Base-by-base conservation (phyloP, 1,140 invertebrate genomes). In the Drosophila azteca region DNA sequence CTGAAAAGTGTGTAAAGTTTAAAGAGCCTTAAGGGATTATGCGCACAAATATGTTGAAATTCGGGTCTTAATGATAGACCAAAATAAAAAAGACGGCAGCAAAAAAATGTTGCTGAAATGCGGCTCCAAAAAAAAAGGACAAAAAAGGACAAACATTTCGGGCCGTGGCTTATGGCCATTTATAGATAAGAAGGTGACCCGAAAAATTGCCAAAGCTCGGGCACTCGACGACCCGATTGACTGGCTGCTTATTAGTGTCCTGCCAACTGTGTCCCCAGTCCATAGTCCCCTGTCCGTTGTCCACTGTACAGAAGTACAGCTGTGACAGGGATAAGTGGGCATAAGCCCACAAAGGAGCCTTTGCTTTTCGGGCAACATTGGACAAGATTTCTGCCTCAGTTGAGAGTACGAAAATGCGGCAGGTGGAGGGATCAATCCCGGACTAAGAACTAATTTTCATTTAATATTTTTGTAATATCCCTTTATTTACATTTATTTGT, bases 21-120 rank as follows among this genome's bases (percentile, higher is more conserved):
- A 90, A 90, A 90, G 87, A 90, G 87, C 87, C 87, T 90, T 90
- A 90, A 90, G 87, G 87, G 87, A 90, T 90, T 90, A 90, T 77
- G 76, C 66, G 76, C 75, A 73, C 79, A 87, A 90, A 90, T 90
- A 87, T 90, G 87, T 87, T 83, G 79, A 90, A 90, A 87, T 83
- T 87, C 73, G 79, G 78, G 60, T 66, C 67, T 67, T 83, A 78
- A 82, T 82, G 70, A 74, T 71, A 51, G 49, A 64, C 63, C 57
- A 63, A 11, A 69, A 20, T 1, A 20, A 77, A 70, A 70, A 58
- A 54, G 20, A 60, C 15, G 4, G 35, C 22, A 48, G 22, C 17
- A 50, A 58, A 67, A 71, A 71, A 63, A 44, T 17, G 54, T 50
- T 46, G 9, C 44, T 58, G 39, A 72, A 22, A 63, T 49, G 35